Evolutionary conservation across 92 coral and sea anemone species (phyloP).

Genomic region (Porites evermanni): DNA sequence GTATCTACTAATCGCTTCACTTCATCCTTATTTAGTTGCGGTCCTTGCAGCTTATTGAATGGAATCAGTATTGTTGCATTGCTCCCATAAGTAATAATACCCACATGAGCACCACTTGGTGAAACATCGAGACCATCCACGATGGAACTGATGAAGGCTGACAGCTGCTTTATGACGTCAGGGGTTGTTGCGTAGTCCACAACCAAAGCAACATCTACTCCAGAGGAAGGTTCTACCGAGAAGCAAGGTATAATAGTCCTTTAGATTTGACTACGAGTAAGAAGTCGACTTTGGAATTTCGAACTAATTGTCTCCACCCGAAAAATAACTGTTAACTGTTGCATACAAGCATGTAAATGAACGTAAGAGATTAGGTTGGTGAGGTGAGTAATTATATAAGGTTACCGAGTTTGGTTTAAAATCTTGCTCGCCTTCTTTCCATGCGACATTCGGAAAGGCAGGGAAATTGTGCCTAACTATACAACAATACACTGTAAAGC

Average conservation of each 20-base stretch:
- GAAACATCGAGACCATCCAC: conserved; percentile 60
- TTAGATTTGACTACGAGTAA: not conserved
- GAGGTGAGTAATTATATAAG: too few species aligned
- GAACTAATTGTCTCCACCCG: not conserved
- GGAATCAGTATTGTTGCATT: conserved; percentile 55
- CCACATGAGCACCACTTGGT: conserved; percentile 64
- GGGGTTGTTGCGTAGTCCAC: conserved; percentile 57
- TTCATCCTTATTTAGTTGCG: conserved; percentile 1
- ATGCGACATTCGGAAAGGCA: too few species aligned
- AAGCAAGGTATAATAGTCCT: not conserved
- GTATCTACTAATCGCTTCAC: conserved; percentile 46
- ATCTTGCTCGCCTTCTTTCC: too few species aligned
- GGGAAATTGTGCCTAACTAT: too few species aligned
- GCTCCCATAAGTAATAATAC: conserved; percentile 57
- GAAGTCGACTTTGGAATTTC: not conserved
- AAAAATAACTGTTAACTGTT: too few species aligned
- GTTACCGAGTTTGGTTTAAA: too few species aligned
- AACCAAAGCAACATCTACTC: conserved; percentile 70
- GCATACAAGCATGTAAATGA: too few species aligned
- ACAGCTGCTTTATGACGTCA: conserved; percentile 27
- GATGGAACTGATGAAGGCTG: conserved; percentile 44
- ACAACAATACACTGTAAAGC: too few species aligned
- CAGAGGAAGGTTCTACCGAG: conserved; percentile 59
- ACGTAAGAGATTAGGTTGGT: too few species aligned
- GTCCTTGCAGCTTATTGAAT: conserved; percentile 40